Evolutionary conservation across 2,888 invertebrate species (phyloP), one percentile per base, ranked within the genome.

Genomic region (Marasmarcha lunaedactyla): DNA sequence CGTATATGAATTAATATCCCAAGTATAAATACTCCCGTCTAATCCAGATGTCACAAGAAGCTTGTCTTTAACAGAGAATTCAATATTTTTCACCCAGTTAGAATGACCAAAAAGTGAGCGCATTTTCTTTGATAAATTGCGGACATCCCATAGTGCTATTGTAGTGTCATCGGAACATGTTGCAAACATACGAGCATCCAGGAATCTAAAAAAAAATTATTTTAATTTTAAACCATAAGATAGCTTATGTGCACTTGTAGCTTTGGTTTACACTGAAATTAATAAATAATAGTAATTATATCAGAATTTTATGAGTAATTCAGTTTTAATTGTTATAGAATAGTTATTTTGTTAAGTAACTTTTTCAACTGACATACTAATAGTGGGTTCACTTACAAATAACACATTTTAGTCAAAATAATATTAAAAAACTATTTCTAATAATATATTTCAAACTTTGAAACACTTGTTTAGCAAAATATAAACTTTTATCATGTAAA

Each of bases 51-150:
- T 95, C 10, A 97, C 90, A 42, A 97, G 84, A 6, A 95, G 83
- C 46, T 93, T 91, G 59, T 93, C 92, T 57, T 89, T 89, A 14
- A 89, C 88, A 20, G 94, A 94, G 69, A 94, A 97, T 64, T 97
- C 97, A 49, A 97, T 95, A 69, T 96, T 97, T 71, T 97, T 97
- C 36, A 95, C 97, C 97, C 97, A 97, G 74, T 95, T 95, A 0
- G 93, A 90, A 70, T 97, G 97, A 1, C 96, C 97, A 44, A 88
- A 86, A 7, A 97, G 83, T 10, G 90, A 90, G 43, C 91, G 87
- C 42, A 94, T 88, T 57, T 90, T 89, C 41, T 88, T 87, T 55
- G 90, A 92, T 39, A 96, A 74, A 67, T 91, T 92, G 39, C 97
- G 86, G n/a, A 92, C 88, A 68, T 97, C 97, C 97, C 97, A 97